Conservation (phyloP, 2,888 invertebrate genomes). For the Eudemis profundana region DNA sequence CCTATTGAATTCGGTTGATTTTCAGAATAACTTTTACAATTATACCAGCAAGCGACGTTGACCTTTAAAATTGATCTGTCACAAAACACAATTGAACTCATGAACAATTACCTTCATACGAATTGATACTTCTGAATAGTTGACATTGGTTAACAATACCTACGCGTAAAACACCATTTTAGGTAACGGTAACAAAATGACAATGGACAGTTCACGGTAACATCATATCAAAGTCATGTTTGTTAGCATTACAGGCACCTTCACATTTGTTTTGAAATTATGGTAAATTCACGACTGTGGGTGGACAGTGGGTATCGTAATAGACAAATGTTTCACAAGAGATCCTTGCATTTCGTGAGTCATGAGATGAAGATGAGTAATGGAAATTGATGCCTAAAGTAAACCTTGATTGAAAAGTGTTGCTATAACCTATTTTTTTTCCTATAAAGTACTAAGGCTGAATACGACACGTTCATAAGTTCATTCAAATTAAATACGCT, state of each 20-base stretch:
- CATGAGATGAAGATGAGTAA: constrained; percentile 32
- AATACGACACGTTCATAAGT: too few relatives aligned
- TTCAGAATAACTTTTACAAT: too few relatives aligned
- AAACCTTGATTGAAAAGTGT: too few relatives aligned
- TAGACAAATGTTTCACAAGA: constrained; percentile 24
- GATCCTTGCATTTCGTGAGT: constrained; percentile 26
- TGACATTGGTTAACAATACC: constrained; percentile 54
- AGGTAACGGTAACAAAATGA: constrained; percentile 45
- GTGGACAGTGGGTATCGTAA: not conserved
- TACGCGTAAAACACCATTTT: constrained; percentile 27
- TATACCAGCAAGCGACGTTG: too few relatives aligned
- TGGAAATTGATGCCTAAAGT: not conserved
- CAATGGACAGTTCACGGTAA: constrained; percentile 49
- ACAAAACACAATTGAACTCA: constrained; percentile 22
- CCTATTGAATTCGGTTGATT: too few relatives aligned
- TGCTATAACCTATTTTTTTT: too few relatives aligned
- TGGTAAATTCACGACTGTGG: constrained; percentile 29
- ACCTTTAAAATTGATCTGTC: constrained; percentile 28
- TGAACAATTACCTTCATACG: constrained; percentile 41
- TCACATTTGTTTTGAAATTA: constrained; percentile 50
- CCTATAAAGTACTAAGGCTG: too few relatives aligned
- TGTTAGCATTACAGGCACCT: constrained; percentile 59
- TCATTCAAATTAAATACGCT: too few relatives aligned
- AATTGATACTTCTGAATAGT: constrained; percentile 45
- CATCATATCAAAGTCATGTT: constrained; percentile 62